Conservation (phyloP, 1,140 invertebrate genomes). For the Apis florea region DNA sequence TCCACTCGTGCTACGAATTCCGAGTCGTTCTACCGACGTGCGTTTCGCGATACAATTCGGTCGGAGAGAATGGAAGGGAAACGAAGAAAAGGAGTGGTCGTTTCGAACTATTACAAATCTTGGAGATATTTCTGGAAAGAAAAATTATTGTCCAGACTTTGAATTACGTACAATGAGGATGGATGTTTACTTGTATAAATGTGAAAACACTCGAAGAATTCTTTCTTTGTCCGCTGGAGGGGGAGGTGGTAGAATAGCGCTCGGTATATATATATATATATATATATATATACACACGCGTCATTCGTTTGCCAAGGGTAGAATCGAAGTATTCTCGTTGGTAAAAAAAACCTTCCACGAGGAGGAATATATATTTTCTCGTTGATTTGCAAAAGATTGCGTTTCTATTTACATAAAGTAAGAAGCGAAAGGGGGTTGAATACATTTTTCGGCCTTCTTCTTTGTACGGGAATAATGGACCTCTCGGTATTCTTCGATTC, state of each 20-base stretch:
- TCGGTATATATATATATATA: no score
- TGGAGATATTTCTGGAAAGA: not conserved
- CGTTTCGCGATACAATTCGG: not conserved
- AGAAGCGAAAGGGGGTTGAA: not conserved
- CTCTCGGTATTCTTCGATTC: not conserved
- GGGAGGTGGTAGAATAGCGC: not conserved
- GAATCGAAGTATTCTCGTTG: conserved; percentile 4
- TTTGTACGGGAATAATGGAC: not conserved
- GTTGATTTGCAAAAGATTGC: conserved; percentile 15
- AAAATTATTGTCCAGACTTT: not conserved
- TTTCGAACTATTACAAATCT: not conserved
- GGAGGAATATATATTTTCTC: not conserved
- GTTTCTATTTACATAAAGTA: not conserved
- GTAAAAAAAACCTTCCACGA: not conserved
- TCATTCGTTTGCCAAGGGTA: not conserved
- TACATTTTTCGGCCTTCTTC: not conserved
- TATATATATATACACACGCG: not conserved
- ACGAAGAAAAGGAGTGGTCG: not conserved
- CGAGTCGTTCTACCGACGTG: not conserved
- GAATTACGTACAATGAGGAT: not conserved
- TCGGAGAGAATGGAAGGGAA: not conserved
- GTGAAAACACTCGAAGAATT: conserved; percentile 2
- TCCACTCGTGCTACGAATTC: not conserved
- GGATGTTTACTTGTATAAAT: not conserved
- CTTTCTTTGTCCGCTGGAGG: not conserved